Percentiles rank a stretch among this genome's conserved stretches.
phyloP scores from a whole-genome alignment of 2,888 invertebrate genomes.

The Hermodice carunculata region DNA sequence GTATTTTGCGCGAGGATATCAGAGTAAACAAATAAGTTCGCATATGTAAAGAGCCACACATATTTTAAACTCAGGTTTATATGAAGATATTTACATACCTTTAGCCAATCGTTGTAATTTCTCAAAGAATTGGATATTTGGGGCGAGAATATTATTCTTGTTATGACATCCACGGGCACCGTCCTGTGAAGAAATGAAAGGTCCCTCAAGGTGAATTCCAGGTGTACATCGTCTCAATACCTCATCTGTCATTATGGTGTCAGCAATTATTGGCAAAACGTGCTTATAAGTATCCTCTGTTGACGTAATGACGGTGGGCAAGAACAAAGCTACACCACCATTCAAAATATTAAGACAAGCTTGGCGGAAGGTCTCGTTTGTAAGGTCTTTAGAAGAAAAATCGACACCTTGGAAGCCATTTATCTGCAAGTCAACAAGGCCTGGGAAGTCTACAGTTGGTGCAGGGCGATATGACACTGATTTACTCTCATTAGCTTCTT shows the following conservation, averaged over 20 bases:
- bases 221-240: not conserved
- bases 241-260: not conserved
- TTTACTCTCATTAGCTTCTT: not conserved
- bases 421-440: not conserved
- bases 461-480: not conserved
- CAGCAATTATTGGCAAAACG: conserved; percentile 1
- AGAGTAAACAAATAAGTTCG: too few relatives aligned
- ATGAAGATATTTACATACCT: not conserved
- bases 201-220: conserved; percentile 5
- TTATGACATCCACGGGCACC: conserved; percentile 3
- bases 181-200: not conserved
- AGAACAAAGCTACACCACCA: not conserved
- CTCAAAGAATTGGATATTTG: not conserved
- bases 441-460: not conserved
- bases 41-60: too few relatives aligned
- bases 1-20: too few relatives aligned
- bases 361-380: not conserved
- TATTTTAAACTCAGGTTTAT: too few relatives aligned
- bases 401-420: not conserved
- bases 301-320: not conserved
- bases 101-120: not conserved
- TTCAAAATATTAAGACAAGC: not conserved
- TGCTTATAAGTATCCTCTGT: conserved; percentile 1
- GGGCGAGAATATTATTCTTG: not conserved
- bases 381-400: not conserved